phyloP scores from a whole-genome alignment of 2,888 invertebrate species.

The Rhagonycha lutea region DNA sequence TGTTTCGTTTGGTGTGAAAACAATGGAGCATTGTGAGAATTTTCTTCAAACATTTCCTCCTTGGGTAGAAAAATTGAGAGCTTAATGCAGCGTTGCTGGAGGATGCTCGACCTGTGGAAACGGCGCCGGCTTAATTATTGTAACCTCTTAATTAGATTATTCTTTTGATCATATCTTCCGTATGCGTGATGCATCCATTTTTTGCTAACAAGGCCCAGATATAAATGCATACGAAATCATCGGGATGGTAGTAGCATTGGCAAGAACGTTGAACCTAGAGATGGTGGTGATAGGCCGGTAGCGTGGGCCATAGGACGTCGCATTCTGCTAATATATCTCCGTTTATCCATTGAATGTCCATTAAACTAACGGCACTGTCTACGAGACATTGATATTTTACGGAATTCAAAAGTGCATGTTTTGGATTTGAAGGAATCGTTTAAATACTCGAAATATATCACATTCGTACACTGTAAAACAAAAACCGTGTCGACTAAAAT shows the following conservation, averaged over 20 bases:
- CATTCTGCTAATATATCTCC: constrained; percentile 46
- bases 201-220: constrained; percentile 27
- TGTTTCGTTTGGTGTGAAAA: constrained; percentile 37
- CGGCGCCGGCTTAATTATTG: background rate
- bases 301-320: constrained; percentile 48
- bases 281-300: constrained; percentile 47
- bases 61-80: background rate
- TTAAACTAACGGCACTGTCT: constrained; percentile 44
- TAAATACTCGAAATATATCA: background rate
- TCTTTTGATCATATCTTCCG: background rate
- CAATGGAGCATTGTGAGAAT: background rate
- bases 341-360: constrained; percentile 42
- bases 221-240: constrained; percentile 30
- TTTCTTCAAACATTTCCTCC: background rate
- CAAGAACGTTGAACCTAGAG: constrained; percentile 45
- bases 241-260: constrained; percentile 22
- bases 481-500: background rate
- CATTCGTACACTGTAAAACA: background rate
- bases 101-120: background rate
- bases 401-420: constrained; percentile 38
- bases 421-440: background rate
- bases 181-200: constrained; percentile 26
- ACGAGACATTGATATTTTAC: constrained; percentile 40
- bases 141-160: constrained; percentile 7
- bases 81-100: too few species aligned